Base-by-base conservation (phyloP, 2,113 vertebrate species). In the Felis chaus region DNA sequence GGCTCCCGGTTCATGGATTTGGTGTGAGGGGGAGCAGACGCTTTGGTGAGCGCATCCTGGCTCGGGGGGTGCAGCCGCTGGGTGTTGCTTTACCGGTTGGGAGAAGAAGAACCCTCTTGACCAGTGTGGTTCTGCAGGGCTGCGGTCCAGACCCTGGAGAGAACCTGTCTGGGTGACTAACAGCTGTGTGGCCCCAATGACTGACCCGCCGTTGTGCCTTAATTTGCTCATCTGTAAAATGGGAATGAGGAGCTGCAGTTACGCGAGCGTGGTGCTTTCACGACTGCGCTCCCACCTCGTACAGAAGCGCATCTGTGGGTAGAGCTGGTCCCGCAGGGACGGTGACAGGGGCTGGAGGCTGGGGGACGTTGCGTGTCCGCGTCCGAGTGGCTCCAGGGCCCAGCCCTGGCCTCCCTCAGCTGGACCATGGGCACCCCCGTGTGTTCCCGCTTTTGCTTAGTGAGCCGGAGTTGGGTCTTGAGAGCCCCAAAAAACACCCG, bases 211-310 rank as follows among this genome's bases (percentile, higher is more conserved):
- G n/a, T 3, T 14, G 31, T 39, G 61, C 36, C 48, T 89, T 1
- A 1, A 33, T 84, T 63, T 84, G 18, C 31, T 39, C 6, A 0
- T 36, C 53, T 45, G 66, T 81, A 7, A 36, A 48, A 13, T 10
- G 57, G 39, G 53, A 36, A 2, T 1, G 23, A 65, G 41, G 45
- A 27, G 50, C 39, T 3, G 1, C 31, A 15, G 31, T 16, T 10
- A 23, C 1, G 7, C 0, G n/a, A 1, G 7, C 0, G 8, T 31
- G 65, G 1, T 19, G 13, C 78, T 16, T 68, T 50, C 57, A 2
- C 10, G 9, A n/a, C 9, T 16, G 4, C 1, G 0, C 11, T 27
- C 3, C 27, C 7, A 0, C 9, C 1, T 13, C 0, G 11, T 11
- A 81, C 18, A 65, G n/a, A 7, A 8, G n/a, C 4, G n/a, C 10